Conservation (phyloP, 2,797 vertebrate species). For the Brachyalestes nurse region DNA sequence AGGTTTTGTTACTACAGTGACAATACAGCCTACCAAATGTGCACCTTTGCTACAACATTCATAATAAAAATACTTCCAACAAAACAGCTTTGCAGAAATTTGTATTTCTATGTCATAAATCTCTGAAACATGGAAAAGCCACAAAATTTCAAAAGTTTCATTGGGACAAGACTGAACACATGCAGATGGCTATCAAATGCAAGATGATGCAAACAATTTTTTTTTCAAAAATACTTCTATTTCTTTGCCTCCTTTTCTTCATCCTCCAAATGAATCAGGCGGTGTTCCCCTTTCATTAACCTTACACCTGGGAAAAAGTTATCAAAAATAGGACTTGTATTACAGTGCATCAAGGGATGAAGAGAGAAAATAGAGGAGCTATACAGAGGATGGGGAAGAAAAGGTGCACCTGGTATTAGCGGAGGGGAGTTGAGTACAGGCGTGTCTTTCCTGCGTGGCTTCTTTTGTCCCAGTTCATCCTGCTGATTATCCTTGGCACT, state of each 20-base stretch:
- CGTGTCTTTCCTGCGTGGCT: slow-evolving; percentile 90
- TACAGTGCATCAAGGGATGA: neutral
- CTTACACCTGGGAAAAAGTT: slow-evolving; percentile 69
- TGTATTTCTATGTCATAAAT: slow-evolving; percentile 29
- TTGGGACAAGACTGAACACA: slow-evolving; percentile 33
- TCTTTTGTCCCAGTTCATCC: slow-evolving; percentile 81
- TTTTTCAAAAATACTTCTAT: slow-evolving; percentile 53
- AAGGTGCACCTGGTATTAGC: slow-evolving; percentile 80
- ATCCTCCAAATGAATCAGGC: slow-evolving; percentile 84
- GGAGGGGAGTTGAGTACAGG: slow-evolving; percentile 82
- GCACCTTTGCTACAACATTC: slow-evolving; percentile 13
- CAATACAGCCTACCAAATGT: neutral
- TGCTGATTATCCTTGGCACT: slow-evolving; percentile 63
- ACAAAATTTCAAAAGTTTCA: neutral
- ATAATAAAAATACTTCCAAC: slow-evolving; percentile 26
- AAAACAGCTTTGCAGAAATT: slow-evolving; percentile 13
- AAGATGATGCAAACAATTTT: slow-evolving; percentile 25
- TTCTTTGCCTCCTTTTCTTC: slow-evolving; percentile 85
- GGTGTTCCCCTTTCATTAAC: slow-evolving; percentile 78
- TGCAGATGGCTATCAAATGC: neutral
- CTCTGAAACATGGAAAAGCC: slow-evolving; percentile 23
- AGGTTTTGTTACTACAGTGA: neutral
- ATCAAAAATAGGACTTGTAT: neutral
- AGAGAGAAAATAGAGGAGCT: neutral
- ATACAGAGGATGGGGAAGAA: neutral